Evolutionary conservation across 2,797 vertebrate genomes (phyloP), one percentile per base, ranked within the genome.

Genomic region (Micropoecilia bifurca): DNA sequence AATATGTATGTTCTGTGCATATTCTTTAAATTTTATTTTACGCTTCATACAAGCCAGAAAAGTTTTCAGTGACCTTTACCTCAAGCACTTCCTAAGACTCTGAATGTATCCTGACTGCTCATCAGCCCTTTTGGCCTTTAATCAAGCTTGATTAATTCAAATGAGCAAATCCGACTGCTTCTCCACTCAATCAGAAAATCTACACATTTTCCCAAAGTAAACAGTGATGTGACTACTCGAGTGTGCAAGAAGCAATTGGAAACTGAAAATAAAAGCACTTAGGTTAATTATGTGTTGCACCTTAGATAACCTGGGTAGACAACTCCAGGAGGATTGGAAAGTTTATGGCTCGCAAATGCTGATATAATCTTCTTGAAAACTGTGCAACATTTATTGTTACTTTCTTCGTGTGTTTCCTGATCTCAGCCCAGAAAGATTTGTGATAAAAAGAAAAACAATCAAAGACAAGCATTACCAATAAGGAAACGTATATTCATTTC

Each of bases 201-300:
- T 28, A 46, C 79, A 80, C 71, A 79, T 79, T 77, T 86, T 45
- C 46, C 14, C 63, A 74, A 74, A 75, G 68, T 68, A 41, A 43
- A 76, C 53, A 36, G 25, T 61, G 45, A 33, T 18, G 30, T 71
- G 77, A 12, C 30, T 36, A 74, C 33, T 77, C 59, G 74, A 66
- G 33, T 75, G 63, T 76, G 48, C 20, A 55, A 39, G 41, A 12
- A 53, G 55, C 39, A 71, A 66, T 50, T 14, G 36, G 73, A 73
- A 73, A 1, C 13, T 30, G n/a, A 75, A 77, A 82, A 73, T 55
- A 79, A 74, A 55, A 83, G 55, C 33, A 81, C 39, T 79, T 73
- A 63, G 33, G 45, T 47, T 79, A 73, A 82, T 83, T 77, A 79
- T 76, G 78, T 69, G 46, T 53, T 45, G 53, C 73, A 85, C 47